phyloP scores from a whole-genome alignment of 2,113 vertebrate genomes.

The Tiliqua scincoides region DNA sequence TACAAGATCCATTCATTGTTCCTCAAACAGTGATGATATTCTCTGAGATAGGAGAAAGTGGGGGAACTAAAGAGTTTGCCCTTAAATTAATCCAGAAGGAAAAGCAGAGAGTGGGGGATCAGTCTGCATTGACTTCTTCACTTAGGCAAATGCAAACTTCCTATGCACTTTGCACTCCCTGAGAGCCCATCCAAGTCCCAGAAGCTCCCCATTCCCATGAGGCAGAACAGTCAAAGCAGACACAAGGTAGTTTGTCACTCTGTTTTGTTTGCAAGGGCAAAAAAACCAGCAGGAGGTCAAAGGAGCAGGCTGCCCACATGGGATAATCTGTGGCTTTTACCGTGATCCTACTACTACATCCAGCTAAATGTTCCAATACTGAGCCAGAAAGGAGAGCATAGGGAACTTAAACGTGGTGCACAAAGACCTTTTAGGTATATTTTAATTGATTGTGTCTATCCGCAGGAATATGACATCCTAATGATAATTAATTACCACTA shows the following conservation, averaged over 20 bases:
- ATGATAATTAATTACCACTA: background rate
- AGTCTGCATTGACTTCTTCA: background rate
- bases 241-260: background rate
- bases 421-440: too few relatives aligned
- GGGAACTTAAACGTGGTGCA: too few relatives aligned
- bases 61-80: too few relatives aligned
- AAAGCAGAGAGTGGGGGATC: too few relatives aligned
- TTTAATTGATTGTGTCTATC: background rate
- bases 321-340: background rate
- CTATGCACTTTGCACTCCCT: too few relatives aligned
- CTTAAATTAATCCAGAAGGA: background rate
- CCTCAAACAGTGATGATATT: background rate
- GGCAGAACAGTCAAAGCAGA: background rate
- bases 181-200: too few relatives aligned
- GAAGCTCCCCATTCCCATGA: too few relatives aligned
- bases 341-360: background rate
- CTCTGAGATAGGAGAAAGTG: background rate
- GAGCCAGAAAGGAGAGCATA: background rate
- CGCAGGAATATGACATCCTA: background rate
- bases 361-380: rapidly evolving
- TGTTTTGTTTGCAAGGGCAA: background rate
- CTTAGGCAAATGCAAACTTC: too few relatives aligned
- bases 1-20: background rate
- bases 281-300: constrained; percentile 44
- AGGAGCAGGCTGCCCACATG: background rate